These are phyloP conservation scores for Hydrotaea diabolus DNA, from an alignment of 2,888 invertebrate genomes.

Conservation along the genomic window DNA sequence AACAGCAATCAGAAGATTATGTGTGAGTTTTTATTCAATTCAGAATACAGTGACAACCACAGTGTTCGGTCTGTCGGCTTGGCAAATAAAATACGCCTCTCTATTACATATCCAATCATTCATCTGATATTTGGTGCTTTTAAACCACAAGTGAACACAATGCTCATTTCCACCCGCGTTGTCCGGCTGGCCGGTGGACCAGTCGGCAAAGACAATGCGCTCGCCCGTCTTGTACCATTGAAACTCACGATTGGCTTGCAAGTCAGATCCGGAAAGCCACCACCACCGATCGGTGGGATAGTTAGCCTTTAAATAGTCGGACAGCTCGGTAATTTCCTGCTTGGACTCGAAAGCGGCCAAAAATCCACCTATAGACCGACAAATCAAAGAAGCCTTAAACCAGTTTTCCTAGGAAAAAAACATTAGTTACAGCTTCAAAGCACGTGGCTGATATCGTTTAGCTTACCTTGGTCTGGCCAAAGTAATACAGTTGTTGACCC, in stretches of 20 bases:
- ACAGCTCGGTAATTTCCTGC: constrained; percentile 71
- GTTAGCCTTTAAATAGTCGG: constrained; percentile 70
- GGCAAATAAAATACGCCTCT: too few species aligned
- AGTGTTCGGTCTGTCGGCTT: too few species aligned
- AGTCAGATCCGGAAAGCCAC: constrained; percentile 75
- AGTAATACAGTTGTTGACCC: constrained; percentile 51
- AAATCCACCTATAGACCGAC: constrained; percentile 73
- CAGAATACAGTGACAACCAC: too few species aligned
- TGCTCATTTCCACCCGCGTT: constrained; percentile 72
- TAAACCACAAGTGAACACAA: constrained; percentile 73
- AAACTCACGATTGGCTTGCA: constrained; percentile 73
- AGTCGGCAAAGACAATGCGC: constrained; percentile 72
- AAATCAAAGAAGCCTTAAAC: constrained; percentile 73
- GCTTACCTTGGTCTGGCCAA: constrained; percentile 56
- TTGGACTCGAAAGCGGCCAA: constrained; percentile 73
- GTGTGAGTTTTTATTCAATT: too few species aligned
- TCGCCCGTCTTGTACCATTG: constrained; percentile 74
- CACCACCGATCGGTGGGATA: constrained; percentile 71
- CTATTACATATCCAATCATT: constrained; percentile 74
- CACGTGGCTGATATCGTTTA: too few species aligned
- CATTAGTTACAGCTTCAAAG: too few species aligned
- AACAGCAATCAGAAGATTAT: too few species aligned
- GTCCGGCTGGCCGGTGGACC: constrained; percentile 73
- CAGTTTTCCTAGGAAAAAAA: constrained; percentile 70
- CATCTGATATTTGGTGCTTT: constrained; percentile 66